These are phyloP conservation scores for Diaprepes abbreviatus DNA, from an alignment of 2,888 invertebrate genomes.

Conservation along the genomic window DNA sequence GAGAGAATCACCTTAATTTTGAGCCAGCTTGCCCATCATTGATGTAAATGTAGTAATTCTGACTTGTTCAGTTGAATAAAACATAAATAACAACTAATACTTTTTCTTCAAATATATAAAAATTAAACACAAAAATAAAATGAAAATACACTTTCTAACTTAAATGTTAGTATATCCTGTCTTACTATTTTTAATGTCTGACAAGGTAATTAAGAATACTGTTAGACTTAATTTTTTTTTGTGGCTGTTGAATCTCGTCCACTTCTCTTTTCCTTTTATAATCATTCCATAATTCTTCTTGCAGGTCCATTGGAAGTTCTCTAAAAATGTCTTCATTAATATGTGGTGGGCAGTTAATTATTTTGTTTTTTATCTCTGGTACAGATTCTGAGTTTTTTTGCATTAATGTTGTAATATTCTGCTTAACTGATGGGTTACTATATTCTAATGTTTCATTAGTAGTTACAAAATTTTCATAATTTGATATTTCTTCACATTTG, in stretches of 20 bases:
- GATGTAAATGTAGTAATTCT: too few species aligned
- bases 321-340: conserved; percentile 79
- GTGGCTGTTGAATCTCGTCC: conserved; percentile 62
- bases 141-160: too few species aligned
- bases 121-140: too few species aligned
- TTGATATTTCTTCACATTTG: conserved; percentile 80
- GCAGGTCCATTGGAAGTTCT: conserved; percentile 79
- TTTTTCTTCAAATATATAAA: too few species aligned
- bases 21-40: too few species aligned
- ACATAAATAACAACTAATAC: too few species aligned
- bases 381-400: conserved; percentile 60
- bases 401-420: conserved; percentile 78
- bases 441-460: conserved; percentile 59
- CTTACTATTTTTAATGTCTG: conserved; percentile 10
- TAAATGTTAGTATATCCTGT: too few species aligned
- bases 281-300: conserved; percentile 80
- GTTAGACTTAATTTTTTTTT: conserved; percentile 74
- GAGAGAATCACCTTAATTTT: too few species aligned
- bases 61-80: too few species aligned
- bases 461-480: conserved; percentile 73
- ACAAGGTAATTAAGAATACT: conserved; percentile 79
- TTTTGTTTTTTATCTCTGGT: conserved; percentile 67
- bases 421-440: conserved; percentile 78
- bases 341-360: conserved; percentile 73
- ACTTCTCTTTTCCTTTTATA: conserved; percentile 68